Conservation (phyloP, 2,888 invertebrate species). For the Phragmatobia fuliginosa region DNA sequence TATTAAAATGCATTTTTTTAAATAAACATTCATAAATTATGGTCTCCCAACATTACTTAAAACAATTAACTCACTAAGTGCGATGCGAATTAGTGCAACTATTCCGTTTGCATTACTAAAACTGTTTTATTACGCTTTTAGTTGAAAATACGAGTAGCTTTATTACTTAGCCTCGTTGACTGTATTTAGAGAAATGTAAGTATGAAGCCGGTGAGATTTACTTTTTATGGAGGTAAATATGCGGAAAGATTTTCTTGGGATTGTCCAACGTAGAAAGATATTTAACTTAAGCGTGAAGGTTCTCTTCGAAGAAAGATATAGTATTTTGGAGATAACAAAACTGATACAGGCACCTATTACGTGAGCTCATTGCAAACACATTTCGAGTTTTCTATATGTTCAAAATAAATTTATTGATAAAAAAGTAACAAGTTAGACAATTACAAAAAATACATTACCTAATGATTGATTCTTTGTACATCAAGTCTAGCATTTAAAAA, state of each 20-base stretch:
- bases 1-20: neutral
- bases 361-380: too few relatives aligned
- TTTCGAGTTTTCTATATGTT: too few relatives aligned
- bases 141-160: slow-evolving; percentile 22
- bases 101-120: slow-evolving; percentile 17
- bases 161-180: slow-evolving; percentile 7
- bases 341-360: neutral
- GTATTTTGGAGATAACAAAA: neutral
- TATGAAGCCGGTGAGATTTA: neutral
- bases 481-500: too few relatives aligned
- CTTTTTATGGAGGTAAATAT: neutral
- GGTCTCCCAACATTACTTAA: slow-evolving; percentile 2
- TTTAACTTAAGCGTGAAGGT: too few relatives aligned
- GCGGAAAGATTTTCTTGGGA: neutral
- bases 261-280: neutral
- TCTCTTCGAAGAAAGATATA: neutral
- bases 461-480: too few relatives aligned
- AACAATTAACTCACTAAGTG: slow-evolving; percentile 23
- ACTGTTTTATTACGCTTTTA: slow-evolving; percentile 28
- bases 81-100: slow-evolving; percentile 10
- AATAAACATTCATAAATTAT: neutral
- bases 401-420: too few relatives aligned
- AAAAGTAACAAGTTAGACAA: too few relatives aligned
- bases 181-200: slow-evolving; percentile 5
- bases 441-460: too few relatives aligned